These are phyloP conservation scores for Fratercula arctica DNA, from an alignment of 2,797 vertebrate genomes.

Conservation along the genomic window DNA sequence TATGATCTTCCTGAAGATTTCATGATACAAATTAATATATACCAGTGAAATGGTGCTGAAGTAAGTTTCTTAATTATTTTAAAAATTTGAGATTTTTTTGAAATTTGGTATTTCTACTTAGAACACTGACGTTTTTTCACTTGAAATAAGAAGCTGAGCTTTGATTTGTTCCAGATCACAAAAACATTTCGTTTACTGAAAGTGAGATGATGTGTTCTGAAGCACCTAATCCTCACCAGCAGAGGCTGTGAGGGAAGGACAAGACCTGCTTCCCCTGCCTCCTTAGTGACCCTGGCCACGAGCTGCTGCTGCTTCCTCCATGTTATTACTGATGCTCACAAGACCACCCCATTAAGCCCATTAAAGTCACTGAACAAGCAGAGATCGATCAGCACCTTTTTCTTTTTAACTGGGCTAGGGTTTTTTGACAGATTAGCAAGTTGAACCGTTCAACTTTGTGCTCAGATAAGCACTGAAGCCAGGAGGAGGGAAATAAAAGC, in stretches of 20 bases:
- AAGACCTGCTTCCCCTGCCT: not conserved
- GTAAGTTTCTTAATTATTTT: not conserved
- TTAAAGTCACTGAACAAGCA: not conserved
- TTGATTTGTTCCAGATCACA: not conserved
- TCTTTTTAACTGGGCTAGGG: not conserved
- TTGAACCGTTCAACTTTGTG: not conserved
- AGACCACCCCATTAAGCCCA: not conserved
- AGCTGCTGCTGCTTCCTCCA: not conserved
- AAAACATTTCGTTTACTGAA: not conserved
- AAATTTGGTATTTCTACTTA: not conserved
- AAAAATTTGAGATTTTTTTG: not conserved
- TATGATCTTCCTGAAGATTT: not conserved
- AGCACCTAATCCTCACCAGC: not conserved
- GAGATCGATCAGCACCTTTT: not conserved
- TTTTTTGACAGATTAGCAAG: not conserved
- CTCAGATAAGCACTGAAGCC: not conserved
- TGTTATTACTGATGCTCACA: not conserved
- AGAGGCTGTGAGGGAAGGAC: accelerated
- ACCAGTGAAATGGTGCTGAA: not conserved
- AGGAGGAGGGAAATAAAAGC: not conserved
- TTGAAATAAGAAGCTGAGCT: not conserved
- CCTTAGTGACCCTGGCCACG: not conserved
- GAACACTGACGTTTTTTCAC: not conserved
- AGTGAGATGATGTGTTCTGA: not conserved
- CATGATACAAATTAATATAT: not conserved